Evolutionary conservation across 2,113 vertebrate species (phyloP).

Genomic region (Tachycineta bicolor): DNA sequence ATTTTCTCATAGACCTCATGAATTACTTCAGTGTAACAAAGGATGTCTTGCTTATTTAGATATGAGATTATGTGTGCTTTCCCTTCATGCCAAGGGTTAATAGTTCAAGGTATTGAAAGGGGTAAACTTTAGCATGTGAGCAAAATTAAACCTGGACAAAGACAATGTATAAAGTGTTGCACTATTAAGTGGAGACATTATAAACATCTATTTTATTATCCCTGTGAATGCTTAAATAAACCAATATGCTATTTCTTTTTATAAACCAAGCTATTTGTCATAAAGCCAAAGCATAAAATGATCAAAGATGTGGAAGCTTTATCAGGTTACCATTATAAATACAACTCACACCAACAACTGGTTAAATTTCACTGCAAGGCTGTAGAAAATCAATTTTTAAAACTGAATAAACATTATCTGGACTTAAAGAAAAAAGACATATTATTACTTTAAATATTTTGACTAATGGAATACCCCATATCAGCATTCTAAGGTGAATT

Average conservation of each 20-base stretch:
- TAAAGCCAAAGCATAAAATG: not conserved
- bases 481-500: constrained; percentile 6
- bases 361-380: not conserved
- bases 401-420: not conserved
- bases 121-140: not conserved
- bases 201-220: not conserved
- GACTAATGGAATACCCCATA: not conserved
- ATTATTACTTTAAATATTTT: constrained; percentile 43
- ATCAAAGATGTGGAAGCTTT: not conserved
- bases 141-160: not conserved
- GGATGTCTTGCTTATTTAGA: not conserved
- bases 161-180: not conserved
- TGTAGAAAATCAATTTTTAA: constrained; percentile 2
- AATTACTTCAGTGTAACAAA: not conserved
- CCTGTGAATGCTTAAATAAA: not conserved
- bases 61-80: not conserved
- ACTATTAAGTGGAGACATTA: not conserved
- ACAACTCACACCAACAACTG: not conserved
- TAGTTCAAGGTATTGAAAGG: not conserved
- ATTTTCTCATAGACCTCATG: not conserved
- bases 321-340: not conserved
- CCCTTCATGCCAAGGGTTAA: not conserved
- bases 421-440: not conserved
- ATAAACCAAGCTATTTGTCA: not conserved
- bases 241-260: not conserved